phyloP scores from a whole-genome alignment of 2,113 vertebrate species.

The Antechinus stuartii region DNA sequence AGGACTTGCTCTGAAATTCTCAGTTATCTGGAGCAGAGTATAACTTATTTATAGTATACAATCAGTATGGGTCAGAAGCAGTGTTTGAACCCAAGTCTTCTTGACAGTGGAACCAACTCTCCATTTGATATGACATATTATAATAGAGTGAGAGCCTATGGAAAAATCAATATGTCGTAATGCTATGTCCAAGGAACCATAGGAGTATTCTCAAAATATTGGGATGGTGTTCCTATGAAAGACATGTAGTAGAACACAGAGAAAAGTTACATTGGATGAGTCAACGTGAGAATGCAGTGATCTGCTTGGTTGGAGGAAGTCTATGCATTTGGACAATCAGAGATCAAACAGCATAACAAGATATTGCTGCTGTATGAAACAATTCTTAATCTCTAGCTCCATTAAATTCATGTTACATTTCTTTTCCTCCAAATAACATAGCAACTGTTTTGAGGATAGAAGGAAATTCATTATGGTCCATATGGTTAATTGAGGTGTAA shows the following conservation, averaged over 20 bases:
- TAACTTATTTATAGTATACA: neutral
- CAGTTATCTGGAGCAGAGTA: neutral
- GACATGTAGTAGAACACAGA: neutral
- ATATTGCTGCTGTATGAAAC: slow-evolving; percentile 1
- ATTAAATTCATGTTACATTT: neutral
- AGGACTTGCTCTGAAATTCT: neutral
- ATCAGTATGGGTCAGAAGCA: neutral
- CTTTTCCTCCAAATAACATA: slow-evolving; percentile 1
- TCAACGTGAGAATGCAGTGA: neutral
- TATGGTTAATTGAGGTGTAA: neutral
- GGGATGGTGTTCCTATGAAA: neutral
- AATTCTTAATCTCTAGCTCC: neutral
- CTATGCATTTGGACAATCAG: neutral
- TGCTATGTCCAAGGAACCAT: neutral
- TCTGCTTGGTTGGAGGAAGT: neutral
- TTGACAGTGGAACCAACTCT: neutral
- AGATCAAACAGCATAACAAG: neutral
- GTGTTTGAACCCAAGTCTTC: neutral
- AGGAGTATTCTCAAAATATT: neutral
- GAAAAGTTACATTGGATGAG: neutral
- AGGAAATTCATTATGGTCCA: neutral
- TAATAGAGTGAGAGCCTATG: neutral
- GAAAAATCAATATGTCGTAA: neutral
- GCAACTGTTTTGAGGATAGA: neutral
- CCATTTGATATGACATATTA: neutral